Evolutionary conservation across 1,140 invertebrate genomes (phyloP).

Genomic region (Lepidurus apus): DNA sequence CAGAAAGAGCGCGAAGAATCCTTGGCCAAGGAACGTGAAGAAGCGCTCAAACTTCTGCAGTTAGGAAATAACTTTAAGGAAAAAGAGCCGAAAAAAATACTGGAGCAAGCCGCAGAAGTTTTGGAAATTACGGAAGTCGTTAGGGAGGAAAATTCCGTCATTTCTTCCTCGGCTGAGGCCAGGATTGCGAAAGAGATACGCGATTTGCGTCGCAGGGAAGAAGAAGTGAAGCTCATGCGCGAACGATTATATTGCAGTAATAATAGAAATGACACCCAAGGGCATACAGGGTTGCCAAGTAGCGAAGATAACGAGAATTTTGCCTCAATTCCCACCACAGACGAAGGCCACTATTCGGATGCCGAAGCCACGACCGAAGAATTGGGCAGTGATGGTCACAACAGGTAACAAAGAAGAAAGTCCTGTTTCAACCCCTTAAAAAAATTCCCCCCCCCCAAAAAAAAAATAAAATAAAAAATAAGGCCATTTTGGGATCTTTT

Average conservation of each 20-base stretch:
- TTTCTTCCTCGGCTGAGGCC: constrained; percentile 27
- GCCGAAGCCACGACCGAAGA: constrained; percentile 41
- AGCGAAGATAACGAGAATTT: constrained; percentile 37
- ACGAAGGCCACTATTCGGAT: constrained; percentile 45
- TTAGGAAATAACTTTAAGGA: neutral
- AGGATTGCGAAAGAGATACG: constrained; percentile 37
- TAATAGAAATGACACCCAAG: constrained; percentile 31
- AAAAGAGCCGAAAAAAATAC: neutral
- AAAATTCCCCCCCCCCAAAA: neutral
- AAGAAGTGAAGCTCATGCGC: constrained; percentile 36
- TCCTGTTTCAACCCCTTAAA: neutral
- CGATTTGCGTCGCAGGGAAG: constrained; percentile 36
- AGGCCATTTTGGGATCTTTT: neutral
- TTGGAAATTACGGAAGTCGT: neutral
- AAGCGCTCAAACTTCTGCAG: constrained; percentile 30
- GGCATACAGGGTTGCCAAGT: constrained; percentile 21
- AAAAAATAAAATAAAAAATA: constrained; percentile 23
- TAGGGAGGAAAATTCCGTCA: neutral
- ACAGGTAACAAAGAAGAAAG: constrained; percentile 38
- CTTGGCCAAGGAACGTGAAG: constrained; percentile 39
- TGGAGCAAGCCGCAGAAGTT: neutral
- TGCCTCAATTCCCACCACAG: constrained; percentile 41
- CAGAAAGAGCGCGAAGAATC: constrained; percentile 46
- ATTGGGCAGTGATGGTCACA: constrained; percentile 41
- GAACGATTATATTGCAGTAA: constrained; percentile 35